A percentile compares a stretch with the other conserved stretches of the same genome.
Evolutionary conservation across 2,113 vertebrate genomes (phyloP).

Genomic region (Mormoops blainvillei): DNA sequence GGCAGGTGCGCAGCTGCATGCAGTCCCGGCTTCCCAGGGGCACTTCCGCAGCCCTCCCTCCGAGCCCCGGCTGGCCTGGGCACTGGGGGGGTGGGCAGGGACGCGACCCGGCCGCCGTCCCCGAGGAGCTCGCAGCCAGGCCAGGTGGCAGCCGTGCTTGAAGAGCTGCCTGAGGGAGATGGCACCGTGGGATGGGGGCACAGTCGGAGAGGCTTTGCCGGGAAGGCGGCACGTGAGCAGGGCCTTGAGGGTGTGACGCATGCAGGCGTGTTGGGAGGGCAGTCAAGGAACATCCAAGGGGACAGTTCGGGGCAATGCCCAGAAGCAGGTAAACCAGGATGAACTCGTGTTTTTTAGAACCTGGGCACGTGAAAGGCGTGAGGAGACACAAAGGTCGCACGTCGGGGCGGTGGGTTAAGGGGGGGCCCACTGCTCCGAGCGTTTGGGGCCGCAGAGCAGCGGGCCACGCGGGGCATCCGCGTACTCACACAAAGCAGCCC

Average conservation of each 20-base stretch:
- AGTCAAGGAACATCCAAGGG: too few species aligned
- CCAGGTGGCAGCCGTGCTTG: rapidly evolving
- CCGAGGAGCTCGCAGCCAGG: not conserved
- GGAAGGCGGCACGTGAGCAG: not conserved
- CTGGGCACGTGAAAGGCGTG: not conserved
- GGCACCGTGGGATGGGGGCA: not conserved
- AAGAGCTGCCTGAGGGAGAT: not conserved
- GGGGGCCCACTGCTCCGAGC: not conserved
- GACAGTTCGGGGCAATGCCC: not conserved
- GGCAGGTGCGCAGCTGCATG: not conserved
- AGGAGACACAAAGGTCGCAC: not conserved
- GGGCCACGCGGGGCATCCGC: not conserved
- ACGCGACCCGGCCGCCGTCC: not conserved
- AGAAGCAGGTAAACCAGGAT: not conserved
- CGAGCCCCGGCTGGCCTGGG: rapidly evolving
- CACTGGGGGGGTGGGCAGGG: rapidly evolving
- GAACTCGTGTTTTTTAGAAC: not conserved
- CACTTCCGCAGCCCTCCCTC: not conserved
- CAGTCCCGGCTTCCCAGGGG: not conserved
- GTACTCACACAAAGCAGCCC: not conserved
- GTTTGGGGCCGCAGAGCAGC: not conserved
- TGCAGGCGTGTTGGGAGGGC: not conserved
- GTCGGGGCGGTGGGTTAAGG: not conserved
- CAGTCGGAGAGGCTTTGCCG: not conserved
- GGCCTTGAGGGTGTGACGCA: not conserved